Conservation (phyloP, 1,140 invertebrate species). For the Thrips palmi region DNA sequence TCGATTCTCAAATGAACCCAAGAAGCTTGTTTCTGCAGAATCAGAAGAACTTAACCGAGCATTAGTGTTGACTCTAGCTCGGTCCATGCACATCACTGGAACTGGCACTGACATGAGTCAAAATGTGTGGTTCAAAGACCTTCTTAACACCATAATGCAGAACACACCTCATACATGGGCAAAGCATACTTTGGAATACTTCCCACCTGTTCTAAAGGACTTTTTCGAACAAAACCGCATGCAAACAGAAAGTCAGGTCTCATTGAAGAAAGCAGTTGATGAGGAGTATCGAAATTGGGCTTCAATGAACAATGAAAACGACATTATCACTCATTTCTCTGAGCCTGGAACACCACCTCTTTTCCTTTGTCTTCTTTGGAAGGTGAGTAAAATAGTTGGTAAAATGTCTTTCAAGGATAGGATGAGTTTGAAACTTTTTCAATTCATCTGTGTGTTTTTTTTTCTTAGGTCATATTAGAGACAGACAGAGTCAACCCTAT, state of each 20-base stretch:
- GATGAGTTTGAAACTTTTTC: no score
- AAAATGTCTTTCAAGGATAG: no score
- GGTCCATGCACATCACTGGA: conserved; percentile 85
- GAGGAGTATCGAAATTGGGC: conserved; percentile 93
- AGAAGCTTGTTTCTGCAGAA: conserved; percentile 75
- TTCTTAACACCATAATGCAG: conserved; percentile 77
- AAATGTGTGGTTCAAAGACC: conserved; percentile 75
- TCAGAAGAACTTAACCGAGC: conserved; percentile 89
- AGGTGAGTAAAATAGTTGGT: no score
- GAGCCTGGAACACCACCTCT: conserved; percentile 71
- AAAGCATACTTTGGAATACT: conserved; percentile 76
- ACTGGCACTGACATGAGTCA: conserved; percentile 40
- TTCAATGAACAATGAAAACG: conserved; percentile 90
- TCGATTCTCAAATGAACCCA: conserved; percentile 69
- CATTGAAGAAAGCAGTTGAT: conserved; percentile 58
- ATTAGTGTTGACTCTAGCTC: conserved; percentile 77
- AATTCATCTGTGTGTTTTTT: no score
- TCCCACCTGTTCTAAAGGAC: conserved; percentile 72
- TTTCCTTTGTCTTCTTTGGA: conserved; percentile 85
- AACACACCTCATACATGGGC: conserved; percentile 91
- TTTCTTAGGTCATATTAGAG: no score
- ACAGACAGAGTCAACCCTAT: conserved; percentile 83
- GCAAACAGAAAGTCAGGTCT: conserved; percentile 65
- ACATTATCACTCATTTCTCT: conserved; percentile 89
- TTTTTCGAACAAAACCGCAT: conserved; percentile 69